phyloP scores from a whole-genome alignment of 1,140 invertebrate genomes.

The Lysiphlebus fabarum region DNA sequence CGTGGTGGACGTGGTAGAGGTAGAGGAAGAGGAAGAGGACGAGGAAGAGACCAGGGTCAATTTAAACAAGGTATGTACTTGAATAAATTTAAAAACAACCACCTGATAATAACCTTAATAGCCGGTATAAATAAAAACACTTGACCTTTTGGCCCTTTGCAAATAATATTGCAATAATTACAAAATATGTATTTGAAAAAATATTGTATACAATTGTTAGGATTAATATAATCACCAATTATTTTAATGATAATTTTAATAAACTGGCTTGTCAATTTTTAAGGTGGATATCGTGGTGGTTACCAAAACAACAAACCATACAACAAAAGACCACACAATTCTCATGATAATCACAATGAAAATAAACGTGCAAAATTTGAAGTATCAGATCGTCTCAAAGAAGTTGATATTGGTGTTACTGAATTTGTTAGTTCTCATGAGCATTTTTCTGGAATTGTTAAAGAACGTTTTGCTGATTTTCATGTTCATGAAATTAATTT shows the following conservation, averaged over 20 bases:
- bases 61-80: not conserved
- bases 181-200: not conserved
- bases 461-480: constrained; percentile 83
- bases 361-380: constrained; percentile 36
- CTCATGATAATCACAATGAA: constrained; percentile 1
- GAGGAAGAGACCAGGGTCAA: constrained; percentile 20
- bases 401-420: constrained; percentile 75
- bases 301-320: constrained; percentile 11
- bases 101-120: no score
- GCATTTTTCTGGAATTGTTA: constrained; percentile 73
- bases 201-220: not conserved
- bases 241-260: no score
- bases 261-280: no score
- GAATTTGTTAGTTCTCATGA: constrained; percentile 65
- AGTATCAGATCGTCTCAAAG: constrained; percentile 55
- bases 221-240: not conserved
- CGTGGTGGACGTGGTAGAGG: no score
- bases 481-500: constrained; percentile 85
- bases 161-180: not conserved
- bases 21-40: not conserved
- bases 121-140: no score
- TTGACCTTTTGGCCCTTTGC: not conserved
- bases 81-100: no score
- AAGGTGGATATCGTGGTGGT: constrained; percentile 19
- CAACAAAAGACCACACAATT: constrained; percentile 20